These are phyloP conservation scores for Trachelus troglodyta DNA, from an alignment of 2,888 invertebrate genomes.

Conservation along the genomic window DNA sequence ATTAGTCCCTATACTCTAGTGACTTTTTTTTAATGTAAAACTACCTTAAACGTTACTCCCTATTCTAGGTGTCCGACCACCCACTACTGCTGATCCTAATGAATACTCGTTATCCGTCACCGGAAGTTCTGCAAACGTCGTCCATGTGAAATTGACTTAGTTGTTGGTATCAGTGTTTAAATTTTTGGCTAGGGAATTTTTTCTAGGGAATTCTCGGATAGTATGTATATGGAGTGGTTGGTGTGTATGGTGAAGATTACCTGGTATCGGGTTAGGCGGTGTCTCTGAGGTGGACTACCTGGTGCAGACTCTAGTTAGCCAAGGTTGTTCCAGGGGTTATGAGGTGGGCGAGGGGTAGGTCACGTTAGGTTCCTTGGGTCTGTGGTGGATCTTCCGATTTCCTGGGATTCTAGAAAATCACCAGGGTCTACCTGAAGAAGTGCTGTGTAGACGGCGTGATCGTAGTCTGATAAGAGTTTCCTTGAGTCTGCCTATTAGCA, in stretches of 20 bases:
- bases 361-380: not conserved
- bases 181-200: not conserved
- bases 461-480: slow-evolving; percentile 27
- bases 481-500: slow-evolving; percentile 20
- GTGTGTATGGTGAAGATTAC: not conserved
- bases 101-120: not conserved
- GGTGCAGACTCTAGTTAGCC: not conserved
- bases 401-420: slow-evolving; percentile 27
- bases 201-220: not conserved
- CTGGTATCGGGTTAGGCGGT: not conserved
- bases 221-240: not conserved
- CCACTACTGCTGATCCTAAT: not conserved
- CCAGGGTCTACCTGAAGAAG: slow-evolving; percentile 2
- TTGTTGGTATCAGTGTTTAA: not conserved
- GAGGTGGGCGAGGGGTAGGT: not conserved
- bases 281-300: not conserved
- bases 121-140: not conserved
- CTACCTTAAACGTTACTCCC: not conserved
- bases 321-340: not conserved
- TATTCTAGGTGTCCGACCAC: not conserved
- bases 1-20: not conserved
- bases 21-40: not conserved
- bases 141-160: not conserved
- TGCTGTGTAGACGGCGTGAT: slow-evolving; percentile 21
- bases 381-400: slow-evolving; percentile 23